Evolutionary conservation across 2,113 vertebrate species (phyloP).

Genomic region (Gnathonemus longibarbis): DNA sequence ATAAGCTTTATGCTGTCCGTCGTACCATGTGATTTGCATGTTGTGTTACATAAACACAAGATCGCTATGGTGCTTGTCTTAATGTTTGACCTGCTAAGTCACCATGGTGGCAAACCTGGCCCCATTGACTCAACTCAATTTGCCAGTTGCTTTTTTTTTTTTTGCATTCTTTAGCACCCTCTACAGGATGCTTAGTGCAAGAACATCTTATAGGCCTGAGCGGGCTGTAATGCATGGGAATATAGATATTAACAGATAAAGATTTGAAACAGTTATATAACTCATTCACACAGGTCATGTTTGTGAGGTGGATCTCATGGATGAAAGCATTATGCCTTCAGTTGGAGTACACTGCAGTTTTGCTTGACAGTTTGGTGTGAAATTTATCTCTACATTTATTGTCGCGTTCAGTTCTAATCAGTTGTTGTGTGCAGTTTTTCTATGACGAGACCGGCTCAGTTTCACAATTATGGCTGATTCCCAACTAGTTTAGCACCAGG

Average conservation of each 20-base stretch:
- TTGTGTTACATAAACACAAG: not conserved
- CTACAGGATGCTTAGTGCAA: not conserved
- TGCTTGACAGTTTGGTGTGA: not conserved
- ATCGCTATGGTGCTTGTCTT: not conserved
- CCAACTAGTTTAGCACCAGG: not conserved
- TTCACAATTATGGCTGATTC: not conserved
- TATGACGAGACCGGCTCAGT: not conserved
- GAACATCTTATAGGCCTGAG: not conserved
- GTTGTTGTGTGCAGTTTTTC: not conserved
- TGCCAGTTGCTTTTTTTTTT: not conserved
- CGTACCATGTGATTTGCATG: not conserved
- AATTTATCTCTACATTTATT: not conserved
- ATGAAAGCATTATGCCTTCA: not conserved
- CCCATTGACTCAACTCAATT: not conserved
- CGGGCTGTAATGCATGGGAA: not conserved
- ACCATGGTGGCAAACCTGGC: not conserved
- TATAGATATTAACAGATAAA: not conserved
- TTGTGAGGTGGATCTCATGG: not conserved
- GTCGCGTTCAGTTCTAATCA: not conserved
- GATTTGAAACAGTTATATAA: not conserved
- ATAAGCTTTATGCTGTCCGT: not conserved
- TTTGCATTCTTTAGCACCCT: not conserved
- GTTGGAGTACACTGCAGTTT: not conserved
- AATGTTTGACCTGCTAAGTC: not conserved
- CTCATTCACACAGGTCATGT: not conserved